Conservation (phyloP, 2,888 invertebrate genomes). For the Eugnorisma glareosa region DNA sequence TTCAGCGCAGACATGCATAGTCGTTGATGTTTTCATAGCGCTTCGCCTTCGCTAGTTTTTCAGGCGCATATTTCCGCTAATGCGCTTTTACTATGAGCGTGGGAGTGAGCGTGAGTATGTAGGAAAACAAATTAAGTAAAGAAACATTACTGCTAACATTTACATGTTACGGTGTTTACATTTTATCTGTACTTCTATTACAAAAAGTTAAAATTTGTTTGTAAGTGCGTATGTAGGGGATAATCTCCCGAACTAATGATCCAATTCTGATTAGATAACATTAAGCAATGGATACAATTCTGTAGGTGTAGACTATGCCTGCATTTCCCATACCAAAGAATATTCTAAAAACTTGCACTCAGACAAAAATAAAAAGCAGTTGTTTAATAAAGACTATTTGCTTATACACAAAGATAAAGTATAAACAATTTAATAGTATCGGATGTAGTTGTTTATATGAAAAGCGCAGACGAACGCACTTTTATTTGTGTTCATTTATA, state of each 20-base stretch:
- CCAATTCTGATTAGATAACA: no score
- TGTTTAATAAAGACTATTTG: constrained; percentile 42
- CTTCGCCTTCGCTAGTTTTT: constrained; percentile 1
- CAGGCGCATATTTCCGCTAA: constrained; percentile 17
- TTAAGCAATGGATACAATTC: background rate
- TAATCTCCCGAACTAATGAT: no score
- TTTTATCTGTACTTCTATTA: no score
- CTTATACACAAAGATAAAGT: constrained; percentile 32
- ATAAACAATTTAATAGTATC: constrained; percentile 24
- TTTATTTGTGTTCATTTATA: constrained; percentile 32
- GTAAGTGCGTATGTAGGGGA: no score
- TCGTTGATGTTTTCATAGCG: constrained; percentile 42
- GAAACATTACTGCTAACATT: no score
- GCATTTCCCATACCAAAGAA: background rate
- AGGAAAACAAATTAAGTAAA: background rate
- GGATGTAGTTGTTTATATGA: constrained; percentile 36
- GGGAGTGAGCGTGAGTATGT: constrained; percentile 18
- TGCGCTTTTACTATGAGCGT: constrained; percentile 39
- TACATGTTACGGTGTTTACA: no score
- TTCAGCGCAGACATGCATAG: constrained; percentile 22
- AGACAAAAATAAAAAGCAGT: constrained; percentile 28
- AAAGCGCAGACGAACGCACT: constrained; percentile 24
- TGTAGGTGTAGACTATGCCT: background rate
- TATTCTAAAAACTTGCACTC: background rate
- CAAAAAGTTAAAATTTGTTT: no score